Evolutionary conservation across 2,797 vertebrate species (phyloP).

Genomic region (Sebastes goodei): DNA sequence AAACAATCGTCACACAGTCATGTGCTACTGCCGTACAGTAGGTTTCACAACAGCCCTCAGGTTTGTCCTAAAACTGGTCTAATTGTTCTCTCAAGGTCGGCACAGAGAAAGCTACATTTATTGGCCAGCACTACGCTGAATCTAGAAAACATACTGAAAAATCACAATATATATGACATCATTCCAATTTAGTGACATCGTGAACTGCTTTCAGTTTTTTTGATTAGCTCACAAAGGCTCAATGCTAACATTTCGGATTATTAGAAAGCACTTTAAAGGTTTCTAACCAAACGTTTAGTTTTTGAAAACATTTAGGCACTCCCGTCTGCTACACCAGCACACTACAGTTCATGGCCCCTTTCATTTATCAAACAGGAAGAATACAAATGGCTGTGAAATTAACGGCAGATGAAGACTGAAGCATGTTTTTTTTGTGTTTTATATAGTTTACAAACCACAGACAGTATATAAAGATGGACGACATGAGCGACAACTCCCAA

Average conservation of each 20-base stretch:
- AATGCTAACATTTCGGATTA: conserved; percentile 43
- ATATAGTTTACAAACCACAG: conserved; percentile 21
- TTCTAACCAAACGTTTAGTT: conserved; percentile 54
- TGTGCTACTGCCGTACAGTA: conserved; percentile 58
- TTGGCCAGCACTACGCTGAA: conserved; percentile 40
- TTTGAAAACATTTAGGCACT: conserved; percentile 66
- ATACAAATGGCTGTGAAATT: conserved; percentile 45
- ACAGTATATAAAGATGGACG: too few relatives aligned
- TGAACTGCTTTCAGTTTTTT: conserved; percentile 45
- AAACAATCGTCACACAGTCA: conserved; percentile 45
- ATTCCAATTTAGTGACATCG: conserved; percentile 58
- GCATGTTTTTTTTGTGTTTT: conserved; percentile 52
- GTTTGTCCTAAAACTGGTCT: conserved; percentile 28
- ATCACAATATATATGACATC: conserved; percentile 55
- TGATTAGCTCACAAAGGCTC: conserved; percentile 48
- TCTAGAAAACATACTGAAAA: conserved; percentile 30
- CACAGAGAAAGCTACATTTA: conserved; percentile 55
- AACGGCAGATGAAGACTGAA: conserved; percentile 54
- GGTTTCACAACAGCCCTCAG: conserved; percentile 54
- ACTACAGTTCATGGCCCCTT: conserved; percentile 53
- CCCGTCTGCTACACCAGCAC: conserved; percentile 52
- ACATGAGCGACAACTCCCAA: too few relatives aligned
- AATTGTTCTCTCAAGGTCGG: conserved; percentile 34
- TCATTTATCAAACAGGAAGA: conserved; percentile 42
- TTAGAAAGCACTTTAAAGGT: conserved; percentile 61